Conservation (phyloP, 2,797 vertebrate species). For the Melanogrammus aeglefinus region DNA sequence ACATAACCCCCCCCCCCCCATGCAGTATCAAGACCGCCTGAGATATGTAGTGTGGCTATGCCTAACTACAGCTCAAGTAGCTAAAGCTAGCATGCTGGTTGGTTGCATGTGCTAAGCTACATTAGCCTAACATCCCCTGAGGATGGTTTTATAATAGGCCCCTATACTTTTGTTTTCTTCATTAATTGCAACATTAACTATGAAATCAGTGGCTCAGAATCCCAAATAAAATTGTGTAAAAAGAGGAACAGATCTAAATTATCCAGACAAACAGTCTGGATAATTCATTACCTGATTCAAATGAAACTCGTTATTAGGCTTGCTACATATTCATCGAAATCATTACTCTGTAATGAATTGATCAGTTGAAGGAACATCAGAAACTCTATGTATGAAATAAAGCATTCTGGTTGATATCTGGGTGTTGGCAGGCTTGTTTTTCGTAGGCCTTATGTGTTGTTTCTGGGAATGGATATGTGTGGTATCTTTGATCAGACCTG, state of each 20-base stretch:
- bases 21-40: neutral
- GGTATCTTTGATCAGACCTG: no score
- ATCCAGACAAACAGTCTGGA: neutral
- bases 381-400: no score
- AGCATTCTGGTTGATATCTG: no score
- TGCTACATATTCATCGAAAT: no score
- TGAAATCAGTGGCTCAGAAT: neutral
- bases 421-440: no score
- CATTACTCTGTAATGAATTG: no score
- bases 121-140: neutral
- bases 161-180: neutral
- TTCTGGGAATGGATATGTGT: no score
- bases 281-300: neutral
- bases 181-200: neutral
- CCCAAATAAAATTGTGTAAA: neutral
- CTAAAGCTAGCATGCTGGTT: neutral
- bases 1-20: slow-evolving; percentile 11
- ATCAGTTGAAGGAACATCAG: no score
- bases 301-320: neutral
- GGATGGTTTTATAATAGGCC: neutral
- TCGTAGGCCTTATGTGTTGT: no score
- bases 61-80: neutral
- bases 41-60: neutral
- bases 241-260: neutral
- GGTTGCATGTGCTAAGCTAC: neutral